These are phyloP conservation scores for Chamaea fasciata DNA, from an alignment of 2,113 vertebrate species.

Conservation along the genomic window DNA sequence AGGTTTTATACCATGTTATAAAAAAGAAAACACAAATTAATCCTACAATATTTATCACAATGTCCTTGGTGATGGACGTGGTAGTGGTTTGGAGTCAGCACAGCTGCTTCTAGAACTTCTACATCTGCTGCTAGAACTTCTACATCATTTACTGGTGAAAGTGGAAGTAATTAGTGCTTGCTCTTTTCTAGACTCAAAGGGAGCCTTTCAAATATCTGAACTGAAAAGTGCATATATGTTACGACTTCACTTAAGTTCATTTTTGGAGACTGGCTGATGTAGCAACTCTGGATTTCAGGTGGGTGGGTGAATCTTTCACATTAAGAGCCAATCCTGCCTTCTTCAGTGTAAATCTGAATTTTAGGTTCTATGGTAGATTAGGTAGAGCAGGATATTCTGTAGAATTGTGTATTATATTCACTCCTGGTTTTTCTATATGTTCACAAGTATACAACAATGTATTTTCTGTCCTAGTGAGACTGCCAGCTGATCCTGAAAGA, in stretches of 20 bases:
- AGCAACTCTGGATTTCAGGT: not conserved
- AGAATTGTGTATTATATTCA: not conserved
- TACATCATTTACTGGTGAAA: conserved; percentile 22
- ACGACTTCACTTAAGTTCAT: not conserved
- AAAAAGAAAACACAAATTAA: too few species aligned
- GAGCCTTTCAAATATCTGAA: conserved; percentile 28
- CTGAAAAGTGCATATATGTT: not conserved
- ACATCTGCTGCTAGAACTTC: conserved; percentile 14
- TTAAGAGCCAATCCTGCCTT: not conserved
- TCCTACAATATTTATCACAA: too few species aligned
- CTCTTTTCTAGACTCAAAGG: conserved; percentile 27
- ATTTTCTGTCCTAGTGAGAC: not conserved
- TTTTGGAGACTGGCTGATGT: not conserved
- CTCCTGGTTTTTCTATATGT: not conserved
- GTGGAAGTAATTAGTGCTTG: conserved; percentile 22
- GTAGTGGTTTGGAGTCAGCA: not conserved
- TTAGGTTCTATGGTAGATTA: not conserved
- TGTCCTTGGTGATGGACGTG: not conserved
- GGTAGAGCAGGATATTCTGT: not conserved
- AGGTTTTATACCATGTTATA: too few species aligned
- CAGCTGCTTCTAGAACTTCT: conserved; percentile 21
- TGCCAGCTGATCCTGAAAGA: not conserved
- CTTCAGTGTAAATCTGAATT: not conserved
- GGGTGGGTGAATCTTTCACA: not conserved
- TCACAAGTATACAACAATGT: not conserved